phyloP scores from a whole-genome alignment of 2,113 vertebrate species.

The Willisornis vidua region DNA sequence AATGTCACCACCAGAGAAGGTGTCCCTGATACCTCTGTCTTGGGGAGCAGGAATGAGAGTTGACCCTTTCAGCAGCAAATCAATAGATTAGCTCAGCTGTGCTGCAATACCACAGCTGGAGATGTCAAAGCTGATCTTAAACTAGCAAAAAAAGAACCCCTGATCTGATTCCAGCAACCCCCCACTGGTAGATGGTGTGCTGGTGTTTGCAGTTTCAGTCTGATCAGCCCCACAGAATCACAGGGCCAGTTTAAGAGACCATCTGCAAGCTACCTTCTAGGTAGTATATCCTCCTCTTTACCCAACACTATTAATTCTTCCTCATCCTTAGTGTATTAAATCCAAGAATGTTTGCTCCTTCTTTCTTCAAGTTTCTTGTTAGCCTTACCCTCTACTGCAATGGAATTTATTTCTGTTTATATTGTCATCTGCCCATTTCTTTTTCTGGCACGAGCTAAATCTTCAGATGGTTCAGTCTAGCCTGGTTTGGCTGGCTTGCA shows the following conservation, averaged over 20 bases:
- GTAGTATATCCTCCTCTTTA: background rate
- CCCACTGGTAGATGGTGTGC: background rate
- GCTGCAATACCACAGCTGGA: background rate
- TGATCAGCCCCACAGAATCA: background rate
- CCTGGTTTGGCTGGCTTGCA: background rate
- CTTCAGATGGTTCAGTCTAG: background rate
- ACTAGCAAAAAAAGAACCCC: background rate
- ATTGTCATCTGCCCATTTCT: background rate
- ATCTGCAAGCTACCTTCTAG: background rate
- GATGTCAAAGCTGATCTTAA: conserved; percentile 3
- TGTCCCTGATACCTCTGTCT: background rate
- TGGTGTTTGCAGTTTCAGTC: background rate
- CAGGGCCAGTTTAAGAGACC: background rate
- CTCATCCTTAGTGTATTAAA: background rate
- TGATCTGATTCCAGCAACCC: background rate
- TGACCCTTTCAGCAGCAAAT: background rate
- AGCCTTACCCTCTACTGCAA: background rate
- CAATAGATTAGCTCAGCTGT: background rate
- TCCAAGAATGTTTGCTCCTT: background rate
- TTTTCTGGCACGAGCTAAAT: background rate
- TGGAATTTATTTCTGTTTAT: too few species aligned
- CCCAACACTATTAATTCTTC: background rate
- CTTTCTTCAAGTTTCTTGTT: background rate
- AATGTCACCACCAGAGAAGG: background rate
- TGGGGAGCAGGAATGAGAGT: background rate